Percentiles rank a stretch among this genome's conserved stretches.
Conservation (phyloP, 1,140 invertebrate species). For the Epicauta chinensis region DNA sequence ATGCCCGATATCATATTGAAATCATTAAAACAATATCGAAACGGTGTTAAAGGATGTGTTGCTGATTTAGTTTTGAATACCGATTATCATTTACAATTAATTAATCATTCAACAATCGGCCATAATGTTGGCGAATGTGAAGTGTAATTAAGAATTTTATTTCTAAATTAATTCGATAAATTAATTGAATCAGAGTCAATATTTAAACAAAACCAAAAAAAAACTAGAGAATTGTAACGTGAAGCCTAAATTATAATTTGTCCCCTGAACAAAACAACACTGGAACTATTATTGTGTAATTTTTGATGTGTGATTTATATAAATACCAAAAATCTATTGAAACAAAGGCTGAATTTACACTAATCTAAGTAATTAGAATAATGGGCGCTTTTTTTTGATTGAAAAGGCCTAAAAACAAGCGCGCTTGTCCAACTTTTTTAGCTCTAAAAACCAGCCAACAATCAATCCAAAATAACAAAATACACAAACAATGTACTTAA, state of each 20-base stretch:
- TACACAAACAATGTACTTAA: constrained; percentile 7
- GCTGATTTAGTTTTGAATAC: constrained; percentile 71
- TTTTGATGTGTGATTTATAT: too few species aligned
- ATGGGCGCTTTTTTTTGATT: neutral
- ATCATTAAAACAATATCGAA: constrained; percentile 55
- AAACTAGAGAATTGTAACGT: too few species aligned
- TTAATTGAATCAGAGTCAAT: too few species aligned
- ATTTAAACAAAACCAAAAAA: too few species aligned
- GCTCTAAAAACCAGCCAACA: too few species aligned
- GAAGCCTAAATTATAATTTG: too few species aligned
- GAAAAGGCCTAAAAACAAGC: constrained; percentile 4
- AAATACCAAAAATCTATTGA: too few species aligned
- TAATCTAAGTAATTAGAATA: too few species aligned
- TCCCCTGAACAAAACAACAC: too few species aligned
- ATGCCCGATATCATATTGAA: constrained; percentile 62
- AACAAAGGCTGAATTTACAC: too few species aligned
- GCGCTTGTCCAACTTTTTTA: neutral
- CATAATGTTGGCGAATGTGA: constrained; percentile 41
- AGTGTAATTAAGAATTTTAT: constrained; percentile 28
- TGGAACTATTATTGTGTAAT: too few species aligned
- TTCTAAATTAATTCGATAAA: neutral
- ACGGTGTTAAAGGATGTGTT: constrained; percentile 72
- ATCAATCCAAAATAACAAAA: too few species aligned
- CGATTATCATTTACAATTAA: constrained; percentile 53
- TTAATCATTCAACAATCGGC: constrained; percentile 32